A percentile compares a stretch with the other conserved stretches of the same genome.
Evolutionary conservation across 2,797 vertebrate species (phyloP).

Genomic region (Schizothorax lantsangensis): DNA sequence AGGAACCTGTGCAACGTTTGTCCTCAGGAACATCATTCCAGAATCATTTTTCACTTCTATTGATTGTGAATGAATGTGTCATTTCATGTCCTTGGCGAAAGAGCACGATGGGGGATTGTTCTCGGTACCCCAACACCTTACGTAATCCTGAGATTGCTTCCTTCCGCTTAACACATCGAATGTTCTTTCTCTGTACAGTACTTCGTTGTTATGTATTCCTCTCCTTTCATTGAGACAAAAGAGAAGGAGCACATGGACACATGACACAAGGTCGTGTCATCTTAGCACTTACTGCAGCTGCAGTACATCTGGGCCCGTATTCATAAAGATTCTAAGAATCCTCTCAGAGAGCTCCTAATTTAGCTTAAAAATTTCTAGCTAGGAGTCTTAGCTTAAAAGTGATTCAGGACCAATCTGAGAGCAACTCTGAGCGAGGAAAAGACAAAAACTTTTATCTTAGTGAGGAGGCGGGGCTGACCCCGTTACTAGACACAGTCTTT

Average conservation of each 20-base stretch:
- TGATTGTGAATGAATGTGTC: slow-evolving; percentile 62
- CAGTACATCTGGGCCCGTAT: too few relatives aligned
- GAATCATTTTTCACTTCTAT: background rate
- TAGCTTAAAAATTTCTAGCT: too few relatives aligned
- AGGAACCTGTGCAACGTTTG: slow-evolving; percentile 57
- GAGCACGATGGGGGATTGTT: slow-evolving; percentile 63
- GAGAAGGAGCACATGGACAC: background rate
- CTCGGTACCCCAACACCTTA: slow-evolving; percentile 3
- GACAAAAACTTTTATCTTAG: too few relatives aligned
- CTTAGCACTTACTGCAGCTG: background rate
- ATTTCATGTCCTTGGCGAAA: slow-evolving; percentile 38
- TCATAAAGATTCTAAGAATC: too few relatives aligned
- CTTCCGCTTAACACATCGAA: slow-evolving; percentile 3
- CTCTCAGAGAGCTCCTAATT: too few relatives aligned
- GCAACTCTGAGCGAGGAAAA: too few relatives aligned
- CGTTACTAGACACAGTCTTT: too few relatives aligned
- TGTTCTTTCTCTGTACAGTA: slow-evolving; percentile 27
- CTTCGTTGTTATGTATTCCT: slow-evolving; percentile 3
- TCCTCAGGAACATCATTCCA: slow-evolving; percentile 39
- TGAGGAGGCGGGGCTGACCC: too few relatives aligned
- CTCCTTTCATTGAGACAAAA: background rate
- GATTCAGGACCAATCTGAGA: too few relatives aligned
- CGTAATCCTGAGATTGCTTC: background rate
- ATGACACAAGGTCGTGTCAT: slow-evolving; percentile 15
- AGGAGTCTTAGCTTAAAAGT: too few relatives aligned